Evolutionary conservation across 1,140 invertebrate species (phyloP).

Genomic region (Procambarus virginalis): DNA sequence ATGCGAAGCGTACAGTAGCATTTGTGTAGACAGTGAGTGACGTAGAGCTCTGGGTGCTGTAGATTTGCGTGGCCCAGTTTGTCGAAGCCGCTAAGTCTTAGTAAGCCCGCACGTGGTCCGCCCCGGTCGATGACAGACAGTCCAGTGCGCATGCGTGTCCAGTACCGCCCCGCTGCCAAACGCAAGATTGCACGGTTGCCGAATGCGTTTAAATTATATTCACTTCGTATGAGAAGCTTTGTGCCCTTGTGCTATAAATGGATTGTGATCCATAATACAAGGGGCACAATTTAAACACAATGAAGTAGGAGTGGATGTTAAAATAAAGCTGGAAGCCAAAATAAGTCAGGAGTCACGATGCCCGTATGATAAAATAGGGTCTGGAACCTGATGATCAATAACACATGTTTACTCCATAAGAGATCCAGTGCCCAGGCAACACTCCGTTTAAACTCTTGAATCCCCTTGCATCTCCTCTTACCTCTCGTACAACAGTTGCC

Average conservation of each 20-base stretch:
- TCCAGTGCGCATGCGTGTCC: slow-evolving; percentile 10
- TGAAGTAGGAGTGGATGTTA: not conserved
- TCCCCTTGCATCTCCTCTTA: not conserved
- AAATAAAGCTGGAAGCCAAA: not conserved
- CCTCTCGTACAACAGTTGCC: not conserved
- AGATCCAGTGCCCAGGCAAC: slow-evolving; percentile 9
- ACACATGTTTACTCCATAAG: not conserved
- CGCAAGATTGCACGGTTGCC: not conserved
- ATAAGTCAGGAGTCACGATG: slow-evolving; percentile 18
- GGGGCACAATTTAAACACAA: not conserved
- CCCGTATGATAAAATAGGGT: slow-evolving; percentile 24
- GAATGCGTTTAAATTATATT: not conserved
- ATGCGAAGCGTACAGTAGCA: not conserved
- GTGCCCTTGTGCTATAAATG: not conserved
- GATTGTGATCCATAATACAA: not conserved
- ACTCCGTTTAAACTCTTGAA: not conserved
- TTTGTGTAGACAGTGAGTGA: not conserved
- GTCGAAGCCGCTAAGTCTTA: slow-evolving; percentile 41
- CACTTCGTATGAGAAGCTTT: not conserved
- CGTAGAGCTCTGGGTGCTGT: not conserved
- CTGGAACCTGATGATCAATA: slow-evolving; percentile 45
- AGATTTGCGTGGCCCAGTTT: slow-evolving; percentile 30
- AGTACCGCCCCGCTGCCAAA: slow-evolving; percentile 8
- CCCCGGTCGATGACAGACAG: slow-evolving; percentile 23
- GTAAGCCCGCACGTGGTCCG: slow-evolving; percentile 51